Evolutionary conservation across 2,888 invertebrate genomes (phyloP), one percentile per base, ranked within the genome.

Genomic region (Pardosa pseudoannulata): DNA sequence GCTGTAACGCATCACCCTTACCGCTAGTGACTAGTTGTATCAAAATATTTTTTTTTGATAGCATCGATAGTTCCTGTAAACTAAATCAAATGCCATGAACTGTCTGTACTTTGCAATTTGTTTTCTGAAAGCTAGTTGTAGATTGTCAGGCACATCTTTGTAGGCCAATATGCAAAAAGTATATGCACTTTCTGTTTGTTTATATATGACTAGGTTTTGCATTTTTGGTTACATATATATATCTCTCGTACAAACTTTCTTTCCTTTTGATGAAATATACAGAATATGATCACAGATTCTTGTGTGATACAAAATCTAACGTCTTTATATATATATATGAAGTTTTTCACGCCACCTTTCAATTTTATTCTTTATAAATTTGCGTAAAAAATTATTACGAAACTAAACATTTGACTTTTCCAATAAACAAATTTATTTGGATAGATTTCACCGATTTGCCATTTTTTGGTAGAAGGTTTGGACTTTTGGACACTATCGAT

Each of bases 71-170:
- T 65, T 70, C 23, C 41, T 39, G 70, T 28, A 41, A 70, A 39
- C 70, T 27, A 41, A 70, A 41, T 27, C 28, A 28, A 70, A 32
- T 74, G 28, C 50, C 32, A 68, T 70, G 73, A 32, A 28, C 39
- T 70, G 75, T 81, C 75, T 68, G 74, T 81, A 81, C 81, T 81
- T 81, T 81, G 75, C 13, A 68, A 70, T 50, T 56, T 39, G 16
- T 67, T 50, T 79, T 64, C 79, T 72, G 29, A 23, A 67, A 64
- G 27, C 67, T 73, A 65, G 41, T 31, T 31, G 41, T 64, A 68
- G 83, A 85, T 85, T 85, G 83, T 85, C 83, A 79, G 83, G 83
- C 83, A 85, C 83, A 85, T 78, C 67, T 78, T n/a, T 76, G 71
- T 36, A 41, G 70, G 23, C 70, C 70, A 70, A 65, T 68, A 72